Evolutionary conservation across 2,797 vertebrate species (phyloP), one percentile per base, ranked within the genome.

Genomic region (Myotis findleyi): DNA sequence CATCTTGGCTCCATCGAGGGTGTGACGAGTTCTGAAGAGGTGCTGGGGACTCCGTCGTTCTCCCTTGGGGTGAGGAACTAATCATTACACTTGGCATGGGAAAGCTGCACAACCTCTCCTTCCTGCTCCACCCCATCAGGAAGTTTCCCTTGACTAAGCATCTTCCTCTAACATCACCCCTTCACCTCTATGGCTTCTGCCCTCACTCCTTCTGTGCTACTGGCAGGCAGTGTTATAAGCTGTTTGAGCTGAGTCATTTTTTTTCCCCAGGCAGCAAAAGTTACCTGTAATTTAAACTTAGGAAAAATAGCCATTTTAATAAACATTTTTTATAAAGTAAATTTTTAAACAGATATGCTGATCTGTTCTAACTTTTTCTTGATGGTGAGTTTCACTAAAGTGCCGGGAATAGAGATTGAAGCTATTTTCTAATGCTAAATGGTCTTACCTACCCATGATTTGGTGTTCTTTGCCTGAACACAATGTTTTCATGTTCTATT

Each of bases 1-100:
- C 99, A 99, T 99, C 98, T 99, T 99, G 81, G 99, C 99, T 96
- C 99, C 99, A 0, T 99, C 98, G 0, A 99, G 77, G 2, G 99
- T 98, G 1, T 99, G 98, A 81, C 99, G 98, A 69, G 99, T 98
- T 72, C 99, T 98, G 96, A 99, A 99, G 55, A 99, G 98, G 81
- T 99, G 98, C 97, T 99, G 98, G 0, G 99, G 99, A 94, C 99
- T 99, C 96, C 98, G 96, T 49, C 99, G 99, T 92, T 99, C 99
- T 89, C 98, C 99, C 99, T 99, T 96, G 47, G 81, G 91, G 30
- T 1, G 47, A 94, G 80, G 85, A 96, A 89, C 12, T 17, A 41
- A 93, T 9, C 1, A 2, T 88, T 3, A 71, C 13, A 16, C 1
- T 21, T 3, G 41, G 36, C 0, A 21, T 0, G 11, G n/a, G 38